A percentile compares a stretch with the other conserved stretches of the same genome.
These are phyloP conservation scores for Clarias pachynema DNA, from an alignment of 2,797 vertebrate species.

Conservation along the genomic window DNA sequence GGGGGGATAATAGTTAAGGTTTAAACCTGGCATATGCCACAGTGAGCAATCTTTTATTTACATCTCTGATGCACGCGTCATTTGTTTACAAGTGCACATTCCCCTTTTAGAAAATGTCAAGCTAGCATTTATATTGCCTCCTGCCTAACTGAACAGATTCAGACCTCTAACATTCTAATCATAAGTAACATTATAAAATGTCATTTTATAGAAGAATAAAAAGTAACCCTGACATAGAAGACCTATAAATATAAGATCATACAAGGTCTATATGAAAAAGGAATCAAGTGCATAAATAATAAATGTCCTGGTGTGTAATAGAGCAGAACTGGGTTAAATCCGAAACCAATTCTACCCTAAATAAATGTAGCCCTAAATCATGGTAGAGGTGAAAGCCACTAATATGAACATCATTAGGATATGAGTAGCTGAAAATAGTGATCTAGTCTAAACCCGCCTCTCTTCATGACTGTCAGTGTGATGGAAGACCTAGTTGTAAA, in stretches of 20 bases:
- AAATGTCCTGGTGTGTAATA: not conserved
- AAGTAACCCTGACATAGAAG: not conserved
- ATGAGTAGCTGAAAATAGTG: constrained; percentile 27
- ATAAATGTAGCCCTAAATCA: constrained; percentile 14
- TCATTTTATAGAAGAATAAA: not conserved
- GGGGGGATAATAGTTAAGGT: constrained; percentile 23
- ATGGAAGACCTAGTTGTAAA: constrained; percentile 34
- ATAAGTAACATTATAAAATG: constrained; percentile 20
- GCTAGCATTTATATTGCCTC: constrained; percentile 33
- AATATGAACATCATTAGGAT: constrained; percentile 31
- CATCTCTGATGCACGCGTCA: constrained; percentile 7
- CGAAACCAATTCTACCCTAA: not conserved
- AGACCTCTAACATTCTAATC: constrained; percentile 25
- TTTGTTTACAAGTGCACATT: constrained; percentile 22
- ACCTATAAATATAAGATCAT: not conserved
- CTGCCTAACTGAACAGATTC: not conserved
- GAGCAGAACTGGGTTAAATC: not conserved
- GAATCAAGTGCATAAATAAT: not conserved
- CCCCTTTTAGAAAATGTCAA: constrained; percentile 37
- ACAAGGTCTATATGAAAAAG: not conserved
- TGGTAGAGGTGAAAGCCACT: constrained; percentile 6
- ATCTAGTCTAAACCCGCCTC: constrained; percentile 11
- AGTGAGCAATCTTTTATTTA: constrained; percentile 22
- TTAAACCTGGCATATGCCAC: constrained; percentile 37
- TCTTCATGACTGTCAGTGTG: constrained; percentile 37